Base-by-base conservation (phyloP, 2,888 invertebrate genomes). In the Latheticus oryzae region DNA sequence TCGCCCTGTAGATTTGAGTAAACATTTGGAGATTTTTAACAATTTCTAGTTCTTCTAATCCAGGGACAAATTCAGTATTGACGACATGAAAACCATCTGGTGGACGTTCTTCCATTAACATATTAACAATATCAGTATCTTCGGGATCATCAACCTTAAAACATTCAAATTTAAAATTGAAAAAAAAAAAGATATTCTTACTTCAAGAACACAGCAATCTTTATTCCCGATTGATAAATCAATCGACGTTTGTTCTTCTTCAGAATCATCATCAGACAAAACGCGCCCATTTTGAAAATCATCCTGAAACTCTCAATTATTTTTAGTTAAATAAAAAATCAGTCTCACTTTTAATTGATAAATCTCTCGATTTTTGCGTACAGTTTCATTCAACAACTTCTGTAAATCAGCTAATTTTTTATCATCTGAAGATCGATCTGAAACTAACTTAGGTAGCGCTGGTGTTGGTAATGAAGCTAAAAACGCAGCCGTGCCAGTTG, bases 401-500 rank as follows among this genome's bases (percentile, higher is more conserved):
- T 90, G 89, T 63, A 90, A 79, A 65, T 87, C 85, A n/a, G 83
- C 80, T 24, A 89, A 77, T 70, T 85, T 85, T 52, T 85, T 84
- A 64, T 87, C 86, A 37, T 85, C 85, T 79, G 85, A 85, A 1
- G 85, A 81, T 68, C 85, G 85, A 8, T 86, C 86, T 0, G 87
- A 84, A 1, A 86, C 84, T 45, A 93, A 84, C 75, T 87, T 86
- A 0, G 92, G 92, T 11, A 88, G 80, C 7, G 85, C 81, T 0
- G 91, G 90, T 4, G 89, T 82, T 1, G 95, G 95, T 26, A 97
- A 76, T 0, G 94, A 88, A 0, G 86, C 82, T 0, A 96, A 78
- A 67, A 87, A 90, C 4, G 91, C 84, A 0, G 93, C 97, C 0
- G 95, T 94, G 0, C 93, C 95, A 2, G 91, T 91, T 0, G 95